phyloP scores from a whole-genome alignment of 2,888 invertebrate genomes.

The Scaptomyza tumidula region DNA sequence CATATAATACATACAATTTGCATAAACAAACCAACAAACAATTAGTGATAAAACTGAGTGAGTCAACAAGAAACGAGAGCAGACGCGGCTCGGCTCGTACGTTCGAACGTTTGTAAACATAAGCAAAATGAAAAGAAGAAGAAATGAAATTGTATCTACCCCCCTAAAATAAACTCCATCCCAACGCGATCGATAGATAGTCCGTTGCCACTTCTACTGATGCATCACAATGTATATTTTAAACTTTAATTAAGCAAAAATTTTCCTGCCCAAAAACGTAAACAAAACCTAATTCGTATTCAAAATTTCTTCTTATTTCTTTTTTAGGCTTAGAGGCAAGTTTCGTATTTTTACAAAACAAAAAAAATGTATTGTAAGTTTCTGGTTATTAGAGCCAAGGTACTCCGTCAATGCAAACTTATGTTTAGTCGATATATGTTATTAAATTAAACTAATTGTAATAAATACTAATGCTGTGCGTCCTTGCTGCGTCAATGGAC shows the following conservation, averaged over 20 bases:
- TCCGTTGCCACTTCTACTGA: conserved; percentile 22
- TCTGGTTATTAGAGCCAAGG: conserved; percentile 19
- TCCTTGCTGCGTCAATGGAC: conserved; percentile 52
- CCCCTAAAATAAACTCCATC: conserved; percentile 28
- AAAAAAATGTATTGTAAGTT: conserved; percentile 58
- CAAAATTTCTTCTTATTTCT: conserved; percentile 1
- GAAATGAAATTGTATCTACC: conserved; percentile 15
- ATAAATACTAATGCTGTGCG: conserved; percentile 39
- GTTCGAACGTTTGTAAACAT: conserved; percentile 17
- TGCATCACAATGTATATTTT: conserved; percentile 36
- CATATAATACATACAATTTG: conserved; percentile 51
- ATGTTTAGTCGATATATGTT: conserved; percentile 57
- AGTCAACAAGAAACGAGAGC: conserved; percentile 50
- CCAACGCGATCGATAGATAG: conserved; percentile 41
- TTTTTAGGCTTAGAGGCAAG: conserved; percentile 11
- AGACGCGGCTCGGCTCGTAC: neutral
- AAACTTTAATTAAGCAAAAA: conserved; percentile 37
- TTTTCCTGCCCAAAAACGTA: neutral
- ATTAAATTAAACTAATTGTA: conserved; percentile 53
- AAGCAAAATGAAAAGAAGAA: neutral
- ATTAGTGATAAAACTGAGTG: conserved; percentile 72
- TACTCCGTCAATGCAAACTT: conserved; percentile 56
- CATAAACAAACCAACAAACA: conserved; percentile 47
- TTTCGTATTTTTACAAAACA: conserved; percentile 9
- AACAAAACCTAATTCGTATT: conserved; percentile 15